A percentile compares a stretch with the other conserved stretches of the same genome.
These are phyloP conservation scores for Cydia splendana DNA, from an alignment of 1,140 invertebrate genomes.

Conservation along the genomic window DNA sequence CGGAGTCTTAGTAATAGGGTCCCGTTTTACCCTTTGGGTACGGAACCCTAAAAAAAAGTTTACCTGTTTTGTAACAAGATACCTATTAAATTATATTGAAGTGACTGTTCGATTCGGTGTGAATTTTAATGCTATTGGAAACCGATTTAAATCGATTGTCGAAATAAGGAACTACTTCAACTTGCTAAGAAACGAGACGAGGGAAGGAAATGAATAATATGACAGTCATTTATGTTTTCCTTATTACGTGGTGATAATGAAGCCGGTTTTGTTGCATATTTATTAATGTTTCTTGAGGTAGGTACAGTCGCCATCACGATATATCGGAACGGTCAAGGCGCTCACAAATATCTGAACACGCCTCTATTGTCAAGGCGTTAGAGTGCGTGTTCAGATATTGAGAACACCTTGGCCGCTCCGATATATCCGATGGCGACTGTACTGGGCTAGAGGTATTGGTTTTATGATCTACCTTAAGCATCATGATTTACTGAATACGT, in stretches of 20 bases:
- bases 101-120: not conserved
- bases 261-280: not conserved
- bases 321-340: too few relatives aligned
- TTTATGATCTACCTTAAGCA: not conserved
- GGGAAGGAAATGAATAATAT: not conserved
- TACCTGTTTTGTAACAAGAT: not conserved
- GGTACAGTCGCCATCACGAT: not conserved
- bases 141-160: not conserved
- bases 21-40: too few relatives aligned
- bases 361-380: too few relatives aligned
- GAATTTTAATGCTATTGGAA: not conserved
- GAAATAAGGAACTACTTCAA: slow-evolving; percentile 7
- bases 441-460: not conserved
- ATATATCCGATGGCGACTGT: too few relatives aligned
- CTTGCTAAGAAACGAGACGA: not conserved
- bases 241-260: not conserved
- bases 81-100: not conserved
- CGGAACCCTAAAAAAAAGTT: too few relatives aligned
- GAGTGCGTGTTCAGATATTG: too few relatives aligned
- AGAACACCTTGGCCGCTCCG: too few relatives aligned
- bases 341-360: too few relatives aligned
- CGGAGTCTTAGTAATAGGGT: too few relatives aligned
- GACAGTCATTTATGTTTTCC: slow-evolving; percentile 7
- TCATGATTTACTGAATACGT: not conserved
- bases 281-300: not conserved